phyloP scores from a whole-genome alignment of 2,113 vertebrate genomes.

The Tursiops truncatus region DNA sequence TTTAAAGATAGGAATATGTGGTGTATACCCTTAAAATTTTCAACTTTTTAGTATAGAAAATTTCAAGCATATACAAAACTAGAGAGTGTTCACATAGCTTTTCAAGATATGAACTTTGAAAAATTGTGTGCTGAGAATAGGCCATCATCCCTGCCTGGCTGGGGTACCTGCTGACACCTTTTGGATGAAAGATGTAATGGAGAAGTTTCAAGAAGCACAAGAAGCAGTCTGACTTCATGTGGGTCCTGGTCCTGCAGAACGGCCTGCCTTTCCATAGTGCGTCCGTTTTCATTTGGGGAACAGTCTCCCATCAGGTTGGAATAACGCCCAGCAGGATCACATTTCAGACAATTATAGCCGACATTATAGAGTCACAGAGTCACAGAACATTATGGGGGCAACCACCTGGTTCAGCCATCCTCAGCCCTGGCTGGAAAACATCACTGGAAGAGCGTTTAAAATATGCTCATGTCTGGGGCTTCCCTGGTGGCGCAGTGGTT shows the following conservation, averaged over 20 bases:
- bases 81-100: background rate
- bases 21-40: background rate
- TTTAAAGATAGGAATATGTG: background rate
- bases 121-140: background rate
- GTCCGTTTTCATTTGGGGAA: accelerated
- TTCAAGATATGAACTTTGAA: background rate
- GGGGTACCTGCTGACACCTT: background rate
- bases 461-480: accelerated
- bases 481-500: no score
- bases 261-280: background rate
- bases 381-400: background rate
- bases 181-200: background rate
- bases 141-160: background rate
- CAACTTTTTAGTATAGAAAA: background rate
- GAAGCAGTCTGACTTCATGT: accelerated
- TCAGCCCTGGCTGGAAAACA: background rate
- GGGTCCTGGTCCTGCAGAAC: accelerated
- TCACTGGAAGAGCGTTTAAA: background rate
- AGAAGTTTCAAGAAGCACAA: background rate
- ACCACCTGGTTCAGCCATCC: no score
- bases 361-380: background rate
- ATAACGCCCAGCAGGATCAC: background rate
- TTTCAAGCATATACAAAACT: background rate
- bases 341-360: background rate
- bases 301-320: background rate